These are phyloP conservation scores for Thaumatotibia leucotreta DNA, from an alignment of 1,140 invertebrate genomes.

Conservation along the genomic window DNA sequence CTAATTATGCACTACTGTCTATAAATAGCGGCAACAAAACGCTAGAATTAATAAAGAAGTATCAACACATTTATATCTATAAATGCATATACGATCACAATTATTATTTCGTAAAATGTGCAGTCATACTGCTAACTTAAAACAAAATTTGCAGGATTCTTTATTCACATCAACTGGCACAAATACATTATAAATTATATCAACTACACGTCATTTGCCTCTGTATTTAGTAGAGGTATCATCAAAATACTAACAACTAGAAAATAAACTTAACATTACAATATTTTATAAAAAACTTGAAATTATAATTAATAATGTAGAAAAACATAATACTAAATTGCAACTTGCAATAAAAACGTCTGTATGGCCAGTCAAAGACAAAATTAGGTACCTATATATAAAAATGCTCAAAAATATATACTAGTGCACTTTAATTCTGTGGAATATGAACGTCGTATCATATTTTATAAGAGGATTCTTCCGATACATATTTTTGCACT, in stretches of 20 bases:
- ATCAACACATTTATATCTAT: constrained; percentile 7
- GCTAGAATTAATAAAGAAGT: constrained; percentile 5
- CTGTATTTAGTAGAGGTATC: background rate
- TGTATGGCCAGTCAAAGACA: too few relatives aligned
- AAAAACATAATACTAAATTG: background rate
- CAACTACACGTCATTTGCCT: background rate
- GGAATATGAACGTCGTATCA: too few relatives aligned
- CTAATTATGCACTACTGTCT: constrained; percentile 7
- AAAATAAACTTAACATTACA: background rate
- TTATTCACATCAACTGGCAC: background rate
- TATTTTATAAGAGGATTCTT: too few relatives aligned
- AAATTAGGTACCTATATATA: too few relatives aligned
- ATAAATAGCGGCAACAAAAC: constrained; percentile 1
- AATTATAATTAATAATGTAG: background rate
- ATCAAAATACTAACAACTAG: background rate
- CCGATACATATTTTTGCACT: too few relatives aligned
- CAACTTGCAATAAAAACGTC: too few relatives aligned
- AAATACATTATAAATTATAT: background rate
- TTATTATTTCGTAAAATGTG: constrained; percentile 11
- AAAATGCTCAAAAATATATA: too few relatives aligned
- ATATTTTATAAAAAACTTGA: background rate
- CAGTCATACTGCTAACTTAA: constrained; percentile 8
- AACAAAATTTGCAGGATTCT: background rate
- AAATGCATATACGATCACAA: constrained; percentile 11
- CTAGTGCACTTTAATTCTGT: too few relatives aligned